These are phyloP conservation scores for Plodia interpunctella DNA, from an alignment of 1,140 invertebrate species.

Conservation along the genomic window DNA sequence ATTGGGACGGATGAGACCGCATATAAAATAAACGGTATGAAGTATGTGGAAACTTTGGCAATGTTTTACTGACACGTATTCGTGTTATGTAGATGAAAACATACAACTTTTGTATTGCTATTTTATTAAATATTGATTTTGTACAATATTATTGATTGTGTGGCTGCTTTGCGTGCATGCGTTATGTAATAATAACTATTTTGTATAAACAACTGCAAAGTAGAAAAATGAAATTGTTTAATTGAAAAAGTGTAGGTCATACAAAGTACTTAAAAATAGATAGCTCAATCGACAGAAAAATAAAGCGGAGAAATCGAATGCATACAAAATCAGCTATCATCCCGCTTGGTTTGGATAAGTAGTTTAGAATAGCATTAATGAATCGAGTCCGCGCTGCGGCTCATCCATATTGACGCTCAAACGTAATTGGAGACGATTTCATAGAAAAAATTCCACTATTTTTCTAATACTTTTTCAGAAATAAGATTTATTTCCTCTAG, in stretches of 20 bases:
- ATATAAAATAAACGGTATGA: slow-evolving; percentile 13
- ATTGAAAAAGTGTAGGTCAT: too few species aligned
- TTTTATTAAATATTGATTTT: too few species aligned
- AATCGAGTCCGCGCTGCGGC: not conserved
- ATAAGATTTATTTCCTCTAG: not conserved
- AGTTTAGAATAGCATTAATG: slow-evolving; percentile 1
- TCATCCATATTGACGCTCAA: not conserved
- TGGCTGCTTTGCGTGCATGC: too few species aligned
- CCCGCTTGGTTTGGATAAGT: not conserved
- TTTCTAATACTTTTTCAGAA: not conserved
- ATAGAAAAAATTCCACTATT: not conserved
- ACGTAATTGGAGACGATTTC: not conserved
- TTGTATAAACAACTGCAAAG: too few species aligned
- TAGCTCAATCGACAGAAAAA: too few species aligned
- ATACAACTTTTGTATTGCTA: not conserved
- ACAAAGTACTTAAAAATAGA: too few species aligned
- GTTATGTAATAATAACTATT: too few species aligned
- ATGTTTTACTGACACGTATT: not conserved
- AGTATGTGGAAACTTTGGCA: slow-evolving; percentile 15
- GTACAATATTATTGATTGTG: too few species aligned
- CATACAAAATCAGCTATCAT: slow-evolving; percentile 3
- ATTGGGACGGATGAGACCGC: slow-evolving; percentile 3
- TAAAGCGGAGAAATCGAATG: slow-evolving; percentile 3
- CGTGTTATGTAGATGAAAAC: slow-evolving; percentile 1
- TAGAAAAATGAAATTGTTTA: too few species aligned